These are phyloP conservation scores for Desmodus rotundus DNA, from an alignment of 2,113 vertebrate species.

Conservation along the genomic window DNA sequence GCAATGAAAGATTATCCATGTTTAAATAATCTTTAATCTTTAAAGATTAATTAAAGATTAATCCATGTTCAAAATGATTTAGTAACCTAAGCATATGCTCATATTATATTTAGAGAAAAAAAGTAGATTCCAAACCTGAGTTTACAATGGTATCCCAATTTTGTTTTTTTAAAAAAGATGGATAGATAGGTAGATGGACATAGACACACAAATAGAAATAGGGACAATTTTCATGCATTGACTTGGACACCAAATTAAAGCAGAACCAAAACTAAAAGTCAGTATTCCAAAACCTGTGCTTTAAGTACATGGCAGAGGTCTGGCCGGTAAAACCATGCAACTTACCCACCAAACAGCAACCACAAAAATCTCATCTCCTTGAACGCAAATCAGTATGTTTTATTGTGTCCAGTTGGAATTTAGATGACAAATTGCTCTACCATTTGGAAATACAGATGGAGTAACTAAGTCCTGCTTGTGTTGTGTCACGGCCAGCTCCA, in stretches of 20 bases:
- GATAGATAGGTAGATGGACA: neutral
- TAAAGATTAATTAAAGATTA: too few relatives aligned
- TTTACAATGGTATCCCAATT: neutral
- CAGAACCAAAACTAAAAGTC: neutral
- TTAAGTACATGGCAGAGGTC: neutral
- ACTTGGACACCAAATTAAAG: neutral
- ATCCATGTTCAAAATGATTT: neutral
- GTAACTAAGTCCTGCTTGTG: neutral
- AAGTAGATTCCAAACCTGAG: neutral
- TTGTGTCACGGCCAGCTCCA: neutral
- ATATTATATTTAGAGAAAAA: neutral
- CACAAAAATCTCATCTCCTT: neutral
- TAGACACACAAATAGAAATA: neutral
- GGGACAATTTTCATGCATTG: neutral
- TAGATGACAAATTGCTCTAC: neutral
- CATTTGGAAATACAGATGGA: neutral
- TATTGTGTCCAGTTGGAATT: neutral
- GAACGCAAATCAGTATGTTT: neutral
- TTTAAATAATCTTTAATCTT: too few relatives aligned
- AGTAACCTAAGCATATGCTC: neutral
- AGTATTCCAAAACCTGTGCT: neutral
- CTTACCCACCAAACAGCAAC: neutral
- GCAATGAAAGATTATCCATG: too few relatives aligned
- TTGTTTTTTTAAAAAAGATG: neutral
- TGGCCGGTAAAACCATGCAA: neutral